Conservation (phyloP, 2,113 vertebrate genomes). For the Electrona antarctica region DNA sequence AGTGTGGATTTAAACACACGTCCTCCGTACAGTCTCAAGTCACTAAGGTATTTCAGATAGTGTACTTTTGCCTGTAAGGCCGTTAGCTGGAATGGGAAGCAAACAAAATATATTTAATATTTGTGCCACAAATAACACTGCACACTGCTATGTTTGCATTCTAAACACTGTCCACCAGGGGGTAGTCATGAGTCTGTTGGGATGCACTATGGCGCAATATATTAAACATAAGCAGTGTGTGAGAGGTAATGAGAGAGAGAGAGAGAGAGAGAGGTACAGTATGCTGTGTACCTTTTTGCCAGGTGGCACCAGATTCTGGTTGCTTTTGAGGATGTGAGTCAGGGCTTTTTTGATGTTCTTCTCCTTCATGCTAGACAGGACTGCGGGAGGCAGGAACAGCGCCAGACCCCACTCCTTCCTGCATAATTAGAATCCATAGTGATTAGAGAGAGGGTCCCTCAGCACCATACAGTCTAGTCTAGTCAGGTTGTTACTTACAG, state of each 20-base stretch:
- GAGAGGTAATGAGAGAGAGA: not conserved
- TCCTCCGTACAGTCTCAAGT: constrained; percentile 94
- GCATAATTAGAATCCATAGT: constrained; percentile 41
- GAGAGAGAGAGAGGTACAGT: not conserved
- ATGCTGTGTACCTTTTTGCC: constrained; percentile 90
- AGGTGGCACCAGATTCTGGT: constrained; percentile 97
- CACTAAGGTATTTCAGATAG: constrained; percentile 98
- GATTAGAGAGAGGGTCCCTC: constrained; percentile 35
- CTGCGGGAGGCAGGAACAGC: constrained; percentile 95
- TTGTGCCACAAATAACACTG: not conserved
- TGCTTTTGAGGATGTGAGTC: constrained; percentile 97
- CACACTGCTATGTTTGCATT: not conserved
- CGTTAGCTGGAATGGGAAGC: constrained; percentile 83
- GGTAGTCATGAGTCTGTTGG: constrained; percentile 43
- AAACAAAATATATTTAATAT: not conserved
- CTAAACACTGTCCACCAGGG: constrained; percentile 42
- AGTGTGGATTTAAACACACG: constrained; percentile 94
- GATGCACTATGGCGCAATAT: not conserved
- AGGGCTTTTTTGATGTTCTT: constrained; percentile 99
- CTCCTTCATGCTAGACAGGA: constrained; percentile 99
- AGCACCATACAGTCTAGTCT: constrained; percentile 9
- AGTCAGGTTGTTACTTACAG: constrained; percentile 20
- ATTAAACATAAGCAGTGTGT: not conserved
- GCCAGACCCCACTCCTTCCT: constrained; percentile 99
- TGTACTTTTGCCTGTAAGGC: constrained; percentile 97